Evolutionary conservation across 2,888 invertebrate species (phyloP).

Genomic region (Drosophila stalkeri): DNA sequence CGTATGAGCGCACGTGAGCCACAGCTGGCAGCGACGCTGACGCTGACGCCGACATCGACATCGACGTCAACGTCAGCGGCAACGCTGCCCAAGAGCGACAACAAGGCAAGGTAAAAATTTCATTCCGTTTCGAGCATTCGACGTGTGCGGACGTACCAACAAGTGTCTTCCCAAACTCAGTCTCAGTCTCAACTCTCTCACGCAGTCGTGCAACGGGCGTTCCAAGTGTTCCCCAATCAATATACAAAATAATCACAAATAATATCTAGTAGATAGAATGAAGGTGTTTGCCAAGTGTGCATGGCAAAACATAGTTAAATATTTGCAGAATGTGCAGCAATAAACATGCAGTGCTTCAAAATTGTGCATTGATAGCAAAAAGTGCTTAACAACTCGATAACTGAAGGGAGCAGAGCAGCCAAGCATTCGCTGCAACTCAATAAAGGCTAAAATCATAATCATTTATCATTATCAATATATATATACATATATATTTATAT

Average conservation of each 20-base stretch:
- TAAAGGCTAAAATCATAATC: conserved; percentile 25
- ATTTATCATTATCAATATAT: conserved; percentile 25
- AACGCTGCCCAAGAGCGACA: conserved; percentile 41
- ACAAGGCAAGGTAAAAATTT: conserved; percentile 76
- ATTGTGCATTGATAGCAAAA: conserved; percentile 56
- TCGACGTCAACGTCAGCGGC: conserved; percentile 17
- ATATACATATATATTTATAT: conserved; percentile 5
- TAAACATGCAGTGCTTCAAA: conserved; percentile 55
- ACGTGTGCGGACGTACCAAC: conserved; percentile 80
- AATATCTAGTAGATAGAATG: not conserved
- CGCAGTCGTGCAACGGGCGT: conserved; percentile 41
- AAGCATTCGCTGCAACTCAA: not conserved
- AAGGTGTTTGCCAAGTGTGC: conserved; percentile 15
- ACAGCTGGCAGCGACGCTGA: conserved; percentile 24
- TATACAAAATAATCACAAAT: conserved; percentile 1
- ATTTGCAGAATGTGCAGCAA: conserved; percentile 46
- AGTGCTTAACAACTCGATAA: conserved; percentile 41
- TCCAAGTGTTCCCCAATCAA: conserved; percentile 37
- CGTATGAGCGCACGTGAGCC: conserved; percentile 41
- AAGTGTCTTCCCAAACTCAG: conserved; percentile 32
- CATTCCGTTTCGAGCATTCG: conserved; percentile 84
- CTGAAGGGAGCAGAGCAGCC: conserved; percentile 7
- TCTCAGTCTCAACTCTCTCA: conserved; percentile 15
- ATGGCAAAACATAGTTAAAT: conserved; percentile 18
- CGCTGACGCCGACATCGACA: not conserved